A percentile compares a stretch with the other conserved stretches of the same genome.
These are phyloP conservation scores for Aleadryas rufinucha DNA, from an alignment of 2,113 vertebrate species.

Conservation along the genomic window DNA sequence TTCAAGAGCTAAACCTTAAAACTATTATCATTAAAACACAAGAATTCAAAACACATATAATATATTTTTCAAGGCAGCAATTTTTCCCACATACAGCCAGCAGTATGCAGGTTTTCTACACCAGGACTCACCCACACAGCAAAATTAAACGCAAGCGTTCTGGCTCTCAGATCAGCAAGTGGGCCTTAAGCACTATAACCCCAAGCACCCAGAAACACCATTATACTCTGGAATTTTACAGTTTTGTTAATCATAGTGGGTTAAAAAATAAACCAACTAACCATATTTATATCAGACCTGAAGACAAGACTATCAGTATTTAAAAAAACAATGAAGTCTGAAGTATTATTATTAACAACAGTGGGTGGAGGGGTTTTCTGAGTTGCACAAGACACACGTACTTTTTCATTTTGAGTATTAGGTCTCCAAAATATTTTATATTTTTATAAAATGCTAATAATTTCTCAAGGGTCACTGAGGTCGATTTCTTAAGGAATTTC, in stretches of 20 bases:
- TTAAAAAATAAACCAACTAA: background rate
- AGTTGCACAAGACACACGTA: rapidly evolving
- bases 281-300: background rate
- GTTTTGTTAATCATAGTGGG: background rate
- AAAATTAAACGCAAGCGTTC: background rate
- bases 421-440: background rate
- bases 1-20: background rate
- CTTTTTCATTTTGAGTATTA: background rate
- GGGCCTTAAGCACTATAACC: background rate
- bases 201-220: background rate
- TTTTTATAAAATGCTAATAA: background rate
- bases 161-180: background rate
- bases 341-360: background rate
- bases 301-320: background rate
- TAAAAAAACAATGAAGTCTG: background rate
- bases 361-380: rapidly evolving
- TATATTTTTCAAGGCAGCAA: background rate
- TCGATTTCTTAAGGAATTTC: background rate
- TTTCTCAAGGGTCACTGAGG: background rate
- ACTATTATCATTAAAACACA: background rate
- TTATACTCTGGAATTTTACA: background rate
- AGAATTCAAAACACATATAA: background rate
- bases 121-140: background rate
- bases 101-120: background rate
- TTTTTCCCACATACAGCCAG: background rate